Conservation (phyloP, 2,888 invertebrate genomes). For the Cerastis rubricosa region DNA sequence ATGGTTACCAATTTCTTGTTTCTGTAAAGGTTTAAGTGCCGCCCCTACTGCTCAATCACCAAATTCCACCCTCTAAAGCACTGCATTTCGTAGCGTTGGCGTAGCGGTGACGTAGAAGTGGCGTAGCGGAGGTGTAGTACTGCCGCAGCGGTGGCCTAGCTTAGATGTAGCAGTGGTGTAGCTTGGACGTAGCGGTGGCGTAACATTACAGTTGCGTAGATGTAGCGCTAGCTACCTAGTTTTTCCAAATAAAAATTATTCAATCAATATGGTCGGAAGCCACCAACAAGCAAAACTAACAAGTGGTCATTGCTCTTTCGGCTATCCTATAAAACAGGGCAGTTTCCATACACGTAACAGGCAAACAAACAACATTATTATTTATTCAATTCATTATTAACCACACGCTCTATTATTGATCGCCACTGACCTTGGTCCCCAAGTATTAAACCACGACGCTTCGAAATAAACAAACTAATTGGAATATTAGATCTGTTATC, state of each 20-base stretch:
- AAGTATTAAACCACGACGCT: not conserved
- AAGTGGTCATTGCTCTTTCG: not conserved
- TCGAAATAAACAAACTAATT: conserved; percentile 6
- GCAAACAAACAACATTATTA: conserved; percentile 7
- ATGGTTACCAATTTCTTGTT: too few species aligned
- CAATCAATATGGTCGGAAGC: not conserved
- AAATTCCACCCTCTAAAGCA: too few species aligned
- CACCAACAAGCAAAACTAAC: not conserved
- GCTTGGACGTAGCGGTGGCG: not conserved
- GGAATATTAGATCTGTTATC: not conserved
- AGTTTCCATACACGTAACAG: not conserved
- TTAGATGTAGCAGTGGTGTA: not conserved
- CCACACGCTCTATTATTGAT: not conserved
- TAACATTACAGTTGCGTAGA: too few species aligned
- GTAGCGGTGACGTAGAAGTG: not conserved
- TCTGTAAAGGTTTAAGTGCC: too few species aligned
- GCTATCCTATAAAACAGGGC: not conserved
- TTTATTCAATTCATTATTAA: not conserved
- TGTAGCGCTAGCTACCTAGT: not conserved
- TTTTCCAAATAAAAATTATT: not conserved
- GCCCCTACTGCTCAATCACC: too few species aligned
- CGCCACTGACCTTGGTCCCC: not conserved
- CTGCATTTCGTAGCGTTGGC: not conserved
- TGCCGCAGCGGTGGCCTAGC: not conserved
- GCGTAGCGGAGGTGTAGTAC: not conserved